Conservation (phyloP, 2,113 vertebrate genomes). For the Anser cygnoides region DNA sequence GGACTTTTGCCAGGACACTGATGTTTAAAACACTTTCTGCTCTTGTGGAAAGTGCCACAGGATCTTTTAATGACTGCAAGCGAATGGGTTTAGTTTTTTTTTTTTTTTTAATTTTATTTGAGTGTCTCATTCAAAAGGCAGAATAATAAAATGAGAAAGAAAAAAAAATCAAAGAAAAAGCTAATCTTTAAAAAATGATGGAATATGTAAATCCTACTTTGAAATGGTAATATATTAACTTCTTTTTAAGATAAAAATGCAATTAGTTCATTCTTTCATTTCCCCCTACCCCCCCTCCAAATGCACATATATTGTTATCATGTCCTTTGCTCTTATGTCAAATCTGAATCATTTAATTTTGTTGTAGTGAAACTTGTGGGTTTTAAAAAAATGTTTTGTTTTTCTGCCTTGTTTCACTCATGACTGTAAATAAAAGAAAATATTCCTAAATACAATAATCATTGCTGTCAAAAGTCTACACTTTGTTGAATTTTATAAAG, state of each 20-base stretch:
- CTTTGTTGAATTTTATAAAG: slow-evolving; percentile 33
- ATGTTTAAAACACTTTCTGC: slow-evolving; percentile 27
- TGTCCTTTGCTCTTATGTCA: slow-evolving; percentile 9
- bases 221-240: slow-evolving; percentile 75
- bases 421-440: slow-evolving; percentile 31
- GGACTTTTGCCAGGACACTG: slow-evolving; percentile 55
- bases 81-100: neutral
- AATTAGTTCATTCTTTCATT: slow-evolving; percentile 71
- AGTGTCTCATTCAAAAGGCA: slow-evolving; percentile 32
- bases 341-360: slow-evolving; percentile 45
- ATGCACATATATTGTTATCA: slow-evolving; percentile 34
- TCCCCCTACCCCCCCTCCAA: neutral
- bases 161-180: slow-evolving; percentile 61
- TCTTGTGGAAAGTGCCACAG: slow-evolving; percentile 34
- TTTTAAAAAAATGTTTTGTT: neutral
- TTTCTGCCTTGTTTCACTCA: neutral
- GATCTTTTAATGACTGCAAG: slow-evolving; percentile 45
- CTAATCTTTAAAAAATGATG: slow-evolving; percentile 68
- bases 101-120: neutral
- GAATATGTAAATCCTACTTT: slow-evolving; percentile 72
- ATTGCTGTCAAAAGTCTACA: slow-evolving; percentile 1
- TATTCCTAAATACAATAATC: slow-evolving; percentile 1
- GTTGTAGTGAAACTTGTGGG: neutral
- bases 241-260: slow-evolving; percentile 75
- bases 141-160: slow-evolving; percentile 49